phyloP scores from a whole-genome alignment of 2,888 invertebrate genomes.

The Eupithecia pulchellata region DNA sequence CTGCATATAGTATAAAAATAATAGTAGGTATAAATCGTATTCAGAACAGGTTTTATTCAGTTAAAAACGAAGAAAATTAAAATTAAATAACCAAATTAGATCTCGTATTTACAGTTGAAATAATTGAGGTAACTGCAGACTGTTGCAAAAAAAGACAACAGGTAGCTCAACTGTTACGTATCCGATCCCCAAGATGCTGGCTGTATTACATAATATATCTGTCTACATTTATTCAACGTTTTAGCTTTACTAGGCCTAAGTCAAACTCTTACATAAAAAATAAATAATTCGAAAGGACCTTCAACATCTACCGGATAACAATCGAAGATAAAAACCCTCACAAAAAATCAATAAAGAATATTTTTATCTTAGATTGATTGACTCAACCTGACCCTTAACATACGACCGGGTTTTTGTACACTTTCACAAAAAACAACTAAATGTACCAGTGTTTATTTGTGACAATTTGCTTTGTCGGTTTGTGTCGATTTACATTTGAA shows the following conservation, averaged over 20 bases:
- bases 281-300: neutral
- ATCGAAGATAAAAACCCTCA: slow-evolving; percentile 70
- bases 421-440: slow-evolving; percentile 76
- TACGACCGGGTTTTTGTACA: slow-evolving; percentile 75
- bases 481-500: slow-evolving; percentile 83
- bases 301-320: slow-evolving; percentile 60
- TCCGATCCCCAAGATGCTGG: too few species aligned
- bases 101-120: too few species aligned
- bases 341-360: slow-evolving; percentile 78
- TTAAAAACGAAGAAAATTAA: too few species aligned
- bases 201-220: too few species aligned
- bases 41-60: too few species aligned
- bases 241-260: neutral
- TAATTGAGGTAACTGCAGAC: too few species aligned
- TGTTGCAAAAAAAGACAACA: too few species aligned
- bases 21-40: too few species aligned
- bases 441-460: slow-evolving; percentile 85
- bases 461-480: slow-evolving; percentile 86
- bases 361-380: slow-evolving; percentile 84
- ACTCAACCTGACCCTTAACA: slow-evolving; percentile 80
- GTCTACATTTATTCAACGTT: neutral
- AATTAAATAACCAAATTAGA: too few species aligned
- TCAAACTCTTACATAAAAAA: neutral
- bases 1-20: too few species aligned
- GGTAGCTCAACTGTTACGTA: too few species aligned